Conservation (phyloP, 2,113 vertebrate species). For the Sphyrna mokarran region DNA sequence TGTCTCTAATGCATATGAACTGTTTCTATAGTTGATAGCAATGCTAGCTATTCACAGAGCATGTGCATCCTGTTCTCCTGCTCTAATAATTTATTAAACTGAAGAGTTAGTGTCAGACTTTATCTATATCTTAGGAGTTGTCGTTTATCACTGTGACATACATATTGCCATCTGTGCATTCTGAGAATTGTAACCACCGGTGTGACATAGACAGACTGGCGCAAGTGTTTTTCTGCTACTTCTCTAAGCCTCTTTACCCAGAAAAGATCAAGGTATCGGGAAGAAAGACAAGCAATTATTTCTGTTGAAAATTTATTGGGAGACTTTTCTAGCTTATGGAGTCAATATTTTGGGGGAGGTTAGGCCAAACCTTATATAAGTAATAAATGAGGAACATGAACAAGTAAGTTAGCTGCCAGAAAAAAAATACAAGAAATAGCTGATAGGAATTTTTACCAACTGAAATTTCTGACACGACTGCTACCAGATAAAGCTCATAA, state of each 20-base stretch:
- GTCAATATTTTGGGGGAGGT: too few species aligned
- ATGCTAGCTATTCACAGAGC: background rate
- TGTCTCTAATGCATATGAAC: background rate
- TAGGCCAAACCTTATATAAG: too few species aligned
- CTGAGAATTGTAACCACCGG: background rate
- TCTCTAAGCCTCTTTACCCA: background rate
- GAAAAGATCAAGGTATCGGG: too few species aligned
- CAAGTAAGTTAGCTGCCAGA: too few species aligned
- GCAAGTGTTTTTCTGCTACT: background rate
- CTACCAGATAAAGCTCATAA: too few species aligned
- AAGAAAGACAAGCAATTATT: too few species aligned
- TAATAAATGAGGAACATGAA: too few species aligned
- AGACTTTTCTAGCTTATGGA: too few species aligned
- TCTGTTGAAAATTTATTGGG: too few species aligned
- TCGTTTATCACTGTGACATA: background rate
- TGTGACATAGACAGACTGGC: background rate
- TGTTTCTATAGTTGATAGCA: background rate
- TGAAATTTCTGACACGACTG: too few species aligned
- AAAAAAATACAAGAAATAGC: too few species aligned
- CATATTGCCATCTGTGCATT: background rate
- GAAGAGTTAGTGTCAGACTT: background rate
- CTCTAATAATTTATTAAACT: background rate
- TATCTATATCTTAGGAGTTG: background rate
- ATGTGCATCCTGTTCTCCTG: background rate
- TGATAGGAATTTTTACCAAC: too few species aligned